phyloP scores from a whole-genome alignment of 2,113 vertebrate genomes.

The Phocoena phocoena region DNA sequence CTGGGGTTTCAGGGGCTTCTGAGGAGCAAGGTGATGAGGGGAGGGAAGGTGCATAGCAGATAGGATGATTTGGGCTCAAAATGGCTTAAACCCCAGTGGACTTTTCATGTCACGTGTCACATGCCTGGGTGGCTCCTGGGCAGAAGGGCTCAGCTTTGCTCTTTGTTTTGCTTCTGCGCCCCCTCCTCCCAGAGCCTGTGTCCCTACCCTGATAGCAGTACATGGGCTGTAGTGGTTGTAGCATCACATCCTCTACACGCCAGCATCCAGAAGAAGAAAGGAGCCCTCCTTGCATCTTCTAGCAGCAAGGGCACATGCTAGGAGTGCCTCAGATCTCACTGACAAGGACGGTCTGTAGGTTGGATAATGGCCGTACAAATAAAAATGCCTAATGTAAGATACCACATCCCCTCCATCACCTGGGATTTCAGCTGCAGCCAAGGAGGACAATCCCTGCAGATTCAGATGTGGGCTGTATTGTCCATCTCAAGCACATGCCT shows the following conservation, averaged over 20 bases:
- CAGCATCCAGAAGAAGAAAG: background rate
- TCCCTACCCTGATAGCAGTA: no score
- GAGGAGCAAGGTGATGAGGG: background rate
- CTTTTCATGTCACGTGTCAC: background rate
- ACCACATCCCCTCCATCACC: fast-evolving
- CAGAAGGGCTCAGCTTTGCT: background rate
- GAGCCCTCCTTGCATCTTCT: fast-evolving
- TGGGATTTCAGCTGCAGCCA: background rate
- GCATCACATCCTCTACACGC: fast-evolving
- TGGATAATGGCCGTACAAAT: background rate
- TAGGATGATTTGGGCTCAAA: background rate
- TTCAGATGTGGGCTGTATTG: background rate
- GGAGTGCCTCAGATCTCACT: background rate
- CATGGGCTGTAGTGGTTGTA: no score
- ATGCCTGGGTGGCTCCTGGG: fast-evolving
- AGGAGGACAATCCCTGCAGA: no score
- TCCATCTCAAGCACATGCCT: background rate
- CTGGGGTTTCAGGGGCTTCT: background rate
- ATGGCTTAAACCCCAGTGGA: background rate
- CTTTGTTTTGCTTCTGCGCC: no score
- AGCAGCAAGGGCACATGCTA: background rate
- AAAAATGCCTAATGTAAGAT: background rate
- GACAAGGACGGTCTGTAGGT: background rate
- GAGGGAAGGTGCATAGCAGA: fast-evolving
- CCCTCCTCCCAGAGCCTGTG: fast-evolving